Evolutionary conservation across 2,888 invertebrate species (phyloP), one percentile per base, ranked within the genome.

Genomic region (Agriopis aurantiaria): DNA sequence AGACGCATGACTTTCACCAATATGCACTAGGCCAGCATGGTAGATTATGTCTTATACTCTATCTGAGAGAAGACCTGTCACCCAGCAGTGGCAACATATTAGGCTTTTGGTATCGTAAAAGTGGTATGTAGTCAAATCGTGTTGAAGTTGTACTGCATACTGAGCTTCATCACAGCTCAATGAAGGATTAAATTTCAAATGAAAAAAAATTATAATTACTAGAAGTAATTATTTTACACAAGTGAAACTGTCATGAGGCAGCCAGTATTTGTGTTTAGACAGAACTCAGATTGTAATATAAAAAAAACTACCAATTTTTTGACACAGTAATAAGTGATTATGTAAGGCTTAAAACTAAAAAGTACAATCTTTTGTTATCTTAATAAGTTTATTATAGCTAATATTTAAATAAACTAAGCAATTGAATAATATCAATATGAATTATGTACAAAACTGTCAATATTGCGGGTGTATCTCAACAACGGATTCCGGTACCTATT

Each of bases 401-500:
- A 48, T 58, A 61, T 64, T 68, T 52, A 60, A 65, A 56, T 45
- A 51, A 72, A 75, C 74, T 73, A 71, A 62, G 58, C 59, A 74
- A 56, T 59, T 69, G 57, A 62, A 73, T 53, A 58, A 70, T 14
- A 71, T 73, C 56, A 72, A 69, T 64, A 60, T 56, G 63, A 67
- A 66, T 66, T 73, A 76, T 74, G 53, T 74, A 76, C 76, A 74
- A 72, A 73, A 63, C 52, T 59, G 43, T 57, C 58, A 61, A 67
- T 40, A 62, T 23, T 56, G 52, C 46, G 33, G 14, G 48, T 48
- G 12, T 48, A 65, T 62, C 58, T 70, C 64, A 98, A 94, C 98
- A 98, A 85, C 98, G 95, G 82, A 98, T 96, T 73, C 97, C 98
- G 62, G 97, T 97, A 82, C 97, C 98, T 76, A 98, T 97, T 43